Evolutionary conservation across 2,888 invertebrate species (phyloP), one percentile per base, ranked within the genome.

Genomic region (Andrena minutula): DNA sequence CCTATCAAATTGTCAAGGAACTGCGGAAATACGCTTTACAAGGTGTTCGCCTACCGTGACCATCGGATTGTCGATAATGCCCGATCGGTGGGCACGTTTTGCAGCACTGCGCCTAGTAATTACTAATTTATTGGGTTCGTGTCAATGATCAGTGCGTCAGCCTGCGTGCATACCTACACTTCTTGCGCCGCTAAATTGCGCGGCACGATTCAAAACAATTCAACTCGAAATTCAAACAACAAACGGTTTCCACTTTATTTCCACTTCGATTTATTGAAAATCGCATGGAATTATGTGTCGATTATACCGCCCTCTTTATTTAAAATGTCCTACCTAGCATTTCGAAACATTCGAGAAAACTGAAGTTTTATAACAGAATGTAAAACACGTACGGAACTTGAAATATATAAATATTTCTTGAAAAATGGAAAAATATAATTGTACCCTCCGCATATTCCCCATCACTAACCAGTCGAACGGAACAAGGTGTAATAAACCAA

Each of bases 21-120:
- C 47, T 61, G 23, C 84, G 84, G 84, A 84, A 79, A 76, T 61
- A 70, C 73, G 84, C 49, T 79, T 65, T 64, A 91, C 90, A 64
- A 94, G 94, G 56, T 94, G 80, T 94, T 51, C 94, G 79, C 94
- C 66, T 71, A 75, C 65, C 88, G 71, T 86, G 79, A 77, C 82
- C 85, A 79, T 82, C 68, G 79, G 32, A 66, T 72, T 61, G 78
- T 72, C 86, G 78, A 88, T 87, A 84, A 89, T 84, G 82, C 80
- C 81, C 82, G 77, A 85, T 82, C 80, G 64, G 66, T 78, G 73
- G 71, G 41, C 64, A 66, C 72, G 69, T 70, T 85, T 84, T 80
- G 87, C 80, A 75, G 80, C 66, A 75, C 60, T 70, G 82, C 82
- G 83, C 53, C 51, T 32, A 35, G 63, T 82, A 86, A 83, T 82